Conservation (phyloP, 2,888 invertebrate species). For the Autographa gamma region DNA sequence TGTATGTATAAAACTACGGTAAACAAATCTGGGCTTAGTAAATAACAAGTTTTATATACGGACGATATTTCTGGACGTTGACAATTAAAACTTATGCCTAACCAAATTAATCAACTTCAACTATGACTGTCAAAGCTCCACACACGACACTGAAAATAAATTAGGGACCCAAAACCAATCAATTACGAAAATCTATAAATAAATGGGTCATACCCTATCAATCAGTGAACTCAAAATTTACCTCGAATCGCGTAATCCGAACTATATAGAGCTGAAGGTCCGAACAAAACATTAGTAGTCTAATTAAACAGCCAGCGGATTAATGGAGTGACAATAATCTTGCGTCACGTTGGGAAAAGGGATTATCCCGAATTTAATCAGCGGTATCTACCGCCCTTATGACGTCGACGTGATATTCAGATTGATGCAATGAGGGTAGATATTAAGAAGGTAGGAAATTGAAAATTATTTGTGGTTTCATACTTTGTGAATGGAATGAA, state of each 20-base stretch:
- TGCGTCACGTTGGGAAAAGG: slow-evolving; percentile 74
- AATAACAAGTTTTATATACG: too few species aligned
- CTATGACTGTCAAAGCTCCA: neutral
- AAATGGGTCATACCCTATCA: slow-evolving; percentile 39
- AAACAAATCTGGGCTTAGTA: too few species aligned
- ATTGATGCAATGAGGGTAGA: slow-evolving; percentile 47
- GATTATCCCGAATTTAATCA: slow-evolving; percentile 87
- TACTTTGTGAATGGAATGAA: neutral
- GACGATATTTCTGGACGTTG: too few species aligned
- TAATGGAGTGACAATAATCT: slow-evolving; percentile 88
- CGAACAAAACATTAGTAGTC: slow-evolving; percentile 65
- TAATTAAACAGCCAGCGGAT: slow-evolving; percentile 83
- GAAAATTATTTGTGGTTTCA: neutral
- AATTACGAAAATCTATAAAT: slow-evolving; percentile 27
- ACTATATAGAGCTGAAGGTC: slow-evolving; percentile 41
- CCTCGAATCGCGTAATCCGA: slow-evolving; percentile 55
- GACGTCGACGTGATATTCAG: slow-evolving; percentile 59
- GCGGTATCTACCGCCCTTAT: slow-evolving; percentile 73
- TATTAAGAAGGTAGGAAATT: slow-evolving; percentile 32
- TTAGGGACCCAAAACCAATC: slow-evolving; percentile 27
- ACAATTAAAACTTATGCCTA: neutral
- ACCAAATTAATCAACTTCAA: neutral
- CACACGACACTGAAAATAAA: slow-evolving; percentile 9
- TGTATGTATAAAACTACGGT: neutral
- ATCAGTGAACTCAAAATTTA: slow-evolving; percentile 52